Conservation (phyloP, 2,797 vertebrate genomes). For the Cuniculus paca region DNA sequence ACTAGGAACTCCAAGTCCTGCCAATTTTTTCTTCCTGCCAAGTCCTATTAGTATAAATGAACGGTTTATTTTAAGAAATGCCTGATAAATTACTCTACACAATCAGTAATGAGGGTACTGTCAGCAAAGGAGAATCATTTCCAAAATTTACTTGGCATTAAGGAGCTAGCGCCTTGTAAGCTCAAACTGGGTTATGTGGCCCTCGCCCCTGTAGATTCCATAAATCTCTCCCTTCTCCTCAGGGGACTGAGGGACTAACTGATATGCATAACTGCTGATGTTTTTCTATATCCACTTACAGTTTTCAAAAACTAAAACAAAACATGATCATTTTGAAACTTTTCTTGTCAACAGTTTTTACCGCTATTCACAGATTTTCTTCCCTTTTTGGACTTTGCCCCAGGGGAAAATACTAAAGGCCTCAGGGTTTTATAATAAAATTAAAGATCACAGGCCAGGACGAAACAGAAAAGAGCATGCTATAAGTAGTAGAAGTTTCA, state of each 20-base stretch:
- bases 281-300: conserved; percentile 42
- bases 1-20: conserved; percentile 91
- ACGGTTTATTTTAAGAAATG: conserved; percentile 94
- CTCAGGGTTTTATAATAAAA: conserved; percentile 62
- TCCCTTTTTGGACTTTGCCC: conserved; percentile 32
- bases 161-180: conserved; percentile 85
- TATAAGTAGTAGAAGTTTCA: conserved; percentile 55
- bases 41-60: conserved; percentile 93
- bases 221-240: conserved; percentile 85
- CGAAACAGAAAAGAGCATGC: conserved; percentile 49
- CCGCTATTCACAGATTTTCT: background rate
- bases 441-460: background rate
- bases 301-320: conserved; percentile 68
- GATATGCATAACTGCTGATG: background rate
- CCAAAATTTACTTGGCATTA: conserved; percentile 90
- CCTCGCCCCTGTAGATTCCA: conserved; percentile 80
- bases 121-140: conserved; percentile 92
- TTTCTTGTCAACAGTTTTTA: conserved; percentile 56
- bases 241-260: conserved; percentile 29
- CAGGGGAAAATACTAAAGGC: conserved; percentile 60
- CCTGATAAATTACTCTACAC: conserved; percentile 93
- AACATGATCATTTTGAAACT: conserved; percentile 60
- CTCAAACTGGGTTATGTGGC: conserved; percentile 86
- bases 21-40: conserved; percentile 92
- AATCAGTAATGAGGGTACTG: conserved; percentile 93